These are phyloP conservation scores for Diplodus sargus DNA, from an alignment of 2,797 vertebrate genomes.

Conservation along the genomic window DNA sequence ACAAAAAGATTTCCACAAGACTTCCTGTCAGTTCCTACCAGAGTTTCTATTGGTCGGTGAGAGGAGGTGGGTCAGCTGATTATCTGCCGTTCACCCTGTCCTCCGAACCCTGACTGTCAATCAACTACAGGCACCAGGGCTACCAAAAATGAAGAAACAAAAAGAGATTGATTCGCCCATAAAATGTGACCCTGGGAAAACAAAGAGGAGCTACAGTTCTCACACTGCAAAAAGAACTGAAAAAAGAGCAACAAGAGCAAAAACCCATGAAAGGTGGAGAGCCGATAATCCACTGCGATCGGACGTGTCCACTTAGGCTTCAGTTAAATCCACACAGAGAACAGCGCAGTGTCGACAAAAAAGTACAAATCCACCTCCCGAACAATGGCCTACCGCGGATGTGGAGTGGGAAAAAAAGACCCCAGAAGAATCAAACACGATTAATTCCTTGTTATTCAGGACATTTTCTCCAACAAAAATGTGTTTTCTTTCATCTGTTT, in stretches of 20 bases:
- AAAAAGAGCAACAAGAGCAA: slow-evolving; percentile 49
- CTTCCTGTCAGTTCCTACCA: slow-evolving; percentile 40
- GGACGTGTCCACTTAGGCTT: slow-evolving; percentile 47
- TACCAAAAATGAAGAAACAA: slow-evolving; percentile 27
- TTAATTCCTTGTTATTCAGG: slow-evolving; percentile 31
- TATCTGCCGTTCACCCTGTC: slow-evolving; percentile 74
- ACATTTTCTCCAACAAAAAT: slow-evolving; percentile 40
- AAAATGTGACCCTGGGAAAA: slow-evolving; percentile 44
- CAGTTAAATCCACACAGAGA: slow-evolving; percentile 63
- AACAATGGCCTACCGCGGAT: slow-evolving; percentile 33
- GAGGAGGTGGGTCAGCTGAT: slow-evolving; percentile 62
- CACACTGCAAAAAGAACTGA: slow-evolving; percentile 42
- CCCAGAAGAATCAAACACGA: slow-evolving; percentile 32
- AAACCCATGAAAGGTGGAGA: slow-evolving; percentile 45
- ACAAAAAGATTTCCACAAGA: slow-evolving; percentile 27
- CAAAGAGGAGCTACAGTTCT: slow-evolving; percentile 32
- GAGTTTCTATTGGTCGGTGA: slow-evolving; percentile 54
- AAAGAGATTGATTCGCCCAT: slow-evolving; percentile 36
- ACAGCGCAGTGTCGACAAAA: slow-evolving; percentile 32
- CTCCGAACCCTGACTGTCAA: slow-evolving; percentile 77
- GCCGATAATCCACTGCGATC: slow-evolving; percentile 61
- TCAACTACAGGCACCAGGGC: slow-evolving; percentile 73
- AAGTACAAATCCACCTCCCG: slow-evolving; percentile 43
- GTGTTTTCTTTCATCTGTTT: slow-evolving; percentile 26
- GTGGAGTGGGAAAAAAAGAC: background rate